A percentile compares a stretch with the other conserved stretches of the same genome.
Evolutionary conservation across 2,113 vertebrate genomes (phyloP).

Genomic region (Eublepharis macularius): DNA sequence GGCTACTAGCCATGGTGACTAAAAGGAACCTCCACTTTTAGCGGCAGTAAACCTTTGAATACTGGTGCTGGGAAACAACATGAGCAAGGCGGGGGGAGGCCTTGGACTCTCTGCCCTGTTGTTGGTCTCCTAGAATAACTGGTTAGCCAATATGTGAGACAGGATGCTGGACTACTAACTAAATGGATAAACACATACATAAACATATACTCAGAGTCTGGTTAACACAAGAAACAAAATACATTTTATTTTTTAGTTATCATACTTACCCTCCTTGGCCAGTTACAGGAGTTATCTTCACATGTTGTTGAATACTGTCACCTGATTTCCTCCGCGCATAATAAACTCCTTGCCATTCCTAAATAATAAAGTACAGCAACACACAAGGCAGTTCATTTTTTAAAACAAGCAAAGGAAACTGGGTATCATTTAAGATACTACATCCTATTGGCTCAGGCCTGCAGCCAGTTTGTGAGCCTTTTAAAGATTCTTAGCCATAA

Average conservation of each 20-base stretch:
- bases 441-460: not conserved
- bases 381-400: constrained; percentile 5
- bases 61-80: no score
- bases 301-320: constrained; percentile 91
- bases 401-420: not conserved
- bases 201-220: constrained; percentile 2
- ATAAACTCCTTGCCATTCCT: constrained; percentile 98
- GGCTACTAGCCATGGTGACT: no score
- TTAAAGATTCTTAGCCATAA: not conserved
- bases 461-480: no score
- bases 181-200: not conserved
- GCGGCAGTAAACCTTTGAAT: no score
- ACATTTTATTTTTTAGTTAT: not conserved
- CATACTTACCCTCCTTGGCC: constrained; percentile 93
- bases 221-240: not conserved
- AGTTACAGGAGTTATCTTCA: constrained; percentile 91
- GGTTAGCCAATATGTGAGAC: no score
- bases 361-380: constrained; percentile 35
- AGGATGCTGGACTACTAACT: no score
- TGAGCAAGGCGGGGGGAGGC: no score
- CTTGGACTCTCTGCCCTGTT: no score
- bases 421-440: not conserved
- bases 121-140: no score
- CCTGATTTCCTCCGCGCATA: constrained; percentile 90
- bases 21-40: no score